Conservation (phyloP, 2,113 vertebrate genomes). For the Nyctereutes procyonoides region DNA sequence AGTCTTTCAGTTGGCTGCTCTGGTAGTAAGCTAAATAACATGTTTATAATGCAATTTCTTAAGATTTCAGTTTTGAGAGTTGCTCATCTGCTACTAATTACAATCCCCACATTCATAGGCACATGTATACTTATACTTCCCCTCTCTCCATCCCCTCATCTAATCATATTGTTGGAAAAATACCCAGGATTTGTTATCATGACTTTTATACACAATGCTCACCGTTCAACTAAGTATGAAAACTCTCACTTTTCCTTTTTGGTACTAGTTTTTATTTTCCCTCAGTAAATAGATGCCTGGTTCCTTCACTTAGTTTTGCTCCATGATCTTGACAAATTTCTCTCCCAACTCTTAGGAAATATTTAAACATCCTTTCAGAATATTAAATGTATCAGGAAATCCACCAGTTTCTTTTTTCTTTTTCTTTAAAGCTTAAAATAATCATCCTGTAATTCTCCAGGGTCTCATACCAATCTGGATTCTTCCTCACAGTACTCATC, state of each 20-base stretch:
- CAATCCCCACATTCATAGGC: background rate
- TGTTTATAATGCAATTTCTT: background rate
- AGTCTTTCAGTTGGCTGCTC: background rate
- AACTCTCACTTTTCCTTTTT: background rate
- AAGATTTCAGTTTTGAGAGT: background rate
- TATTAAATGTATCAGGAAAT: background rate
- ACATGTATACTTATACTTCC: background rate
- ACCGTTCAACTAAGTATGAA: background rate
- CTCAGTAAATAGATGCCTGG: background rate
- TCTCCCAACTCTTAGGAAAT: background rate
- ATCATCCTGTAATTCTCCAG: background rate
- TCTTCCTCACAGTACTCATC: background rate
- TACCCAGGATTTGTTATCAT: background rate
- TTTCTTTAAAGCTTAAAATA: background rate
- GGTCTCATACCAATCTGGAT: background rate
- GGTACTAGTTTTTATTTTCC: background rate
- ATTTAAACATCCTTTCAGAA: background rate
- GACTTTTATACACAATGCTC: background rate
- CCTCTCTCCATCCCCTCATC: background rate
- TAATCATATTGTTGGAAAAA: background rate
- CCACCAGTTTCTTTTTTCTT: background rate
- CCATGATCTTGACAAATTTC: background rate
- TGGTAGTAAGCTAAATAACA: background rate
- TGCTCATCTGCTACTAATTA: background rate
- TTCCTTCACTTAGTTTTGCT: background rate